Percentiles rank a stretch among this genome's conserved stretches.
Conservation (phyloP, 2,113 vertebrate genomes). For the Bufo gargarizans region DNA sequence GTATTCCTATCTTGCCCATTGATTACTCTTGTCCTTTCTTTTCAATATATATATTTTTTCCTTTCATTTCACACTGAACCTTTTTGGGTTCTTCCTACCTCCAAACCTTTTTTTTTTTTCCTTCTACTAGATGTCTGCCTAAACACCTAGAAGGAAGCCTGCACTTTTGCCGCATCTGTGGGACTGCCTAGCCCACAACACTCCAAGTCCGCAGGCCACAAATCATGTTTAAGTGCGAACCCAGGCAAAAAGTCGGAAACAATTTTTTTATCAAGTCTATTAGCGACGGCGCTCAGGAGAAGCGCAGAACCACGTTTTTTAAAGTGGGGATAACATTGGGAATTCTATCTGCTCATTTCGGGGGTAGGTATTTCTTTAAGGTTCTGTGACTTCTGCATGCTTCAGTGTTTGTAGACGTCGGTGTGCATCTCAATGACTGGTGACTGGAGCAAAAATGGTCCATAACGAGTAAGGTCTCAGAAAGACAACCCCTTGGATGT, state of each 20-base stretch:
- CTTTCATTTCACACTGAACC: too few relatives aligned
- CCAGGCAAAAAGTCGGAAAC: conserved; percentile 47
- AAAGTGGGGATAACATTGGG: conserved; percentile 54
- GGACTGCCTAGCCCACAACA: not conserved
- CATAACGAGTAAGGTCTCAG: not conserved
- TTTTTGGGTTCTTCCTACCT: conserved; percentile 8
- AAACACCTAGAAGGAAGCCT: conserved; percentile 20
- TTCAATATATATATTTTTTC: not conserved
- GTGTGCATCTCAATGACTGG: not conserved
- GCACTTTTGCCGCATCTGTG: not conserved
- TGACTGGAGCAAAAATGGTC: not conserved
- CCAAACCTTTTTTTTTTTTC: not conserved
- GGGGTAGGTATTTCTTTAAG: conserved; percentile 48
- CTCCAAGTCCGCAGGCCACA: not conserved
- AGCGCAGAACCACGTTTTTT: conserved; percentile 56
- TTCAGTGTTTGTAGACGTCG: not conserved
- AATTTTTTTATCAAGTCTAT: conserved; percentile 57
- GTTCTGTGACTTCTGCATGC: conserved; percentile 29
- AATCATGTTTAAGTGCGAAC: conserved; percentile 57
- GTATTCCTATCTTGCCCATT: not conserved
- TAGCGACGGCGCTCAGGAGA: conserved; percentile 42
- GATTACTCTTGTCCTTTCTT: not conserved
- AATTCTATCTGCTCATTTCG: conserved; percentile 53
- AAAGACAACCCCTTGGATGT: not conserved
- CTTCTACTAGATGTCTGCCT: conserved; percentile 37